These are phyloP conservation scores for Nephrocerus scutellatus DNA, from an alignment of 2,888 invertebrate genomes.

Conservation along the genomic window DNA sequence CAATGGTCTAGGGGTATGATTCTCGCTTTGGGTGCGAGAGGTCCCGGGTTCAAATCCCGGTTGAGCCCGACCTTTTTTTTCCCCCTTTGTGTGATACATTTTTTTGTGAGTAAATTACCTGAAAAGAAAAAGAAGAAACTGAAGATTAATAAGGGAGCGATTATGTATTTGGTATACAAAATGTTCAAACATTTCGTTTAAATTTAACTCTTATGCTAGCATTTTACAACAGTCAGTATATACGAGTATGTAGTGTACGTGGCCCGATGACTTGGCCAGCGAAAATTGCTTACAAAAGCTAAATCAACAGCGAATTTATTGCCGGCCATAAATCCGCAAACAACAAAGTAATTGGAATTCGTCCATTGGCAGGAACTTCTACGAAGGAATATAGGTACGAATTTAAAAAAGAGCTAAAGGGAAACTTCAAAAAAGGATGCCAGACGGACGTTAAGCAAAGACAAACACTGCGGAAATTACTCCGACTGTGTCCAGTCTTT, in stretches of 20 bases:
- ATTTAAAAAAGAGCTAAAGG: constrained; percentile 11
- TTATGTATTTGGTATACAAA: too few species aligned
- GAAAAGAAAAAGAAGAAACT: too few species aligned
- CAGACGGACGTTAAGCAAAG: constrained; percentile 22
- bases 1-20: constrained; percentile 48
- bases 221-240: too few species aligned
- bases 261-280: too few species aligned
- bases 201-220: too few species aligned
- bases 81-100: too few species aligned
- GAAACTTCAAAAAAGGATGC: constrained; percentile 19
- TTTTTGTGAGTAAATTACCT: too few species aligned
- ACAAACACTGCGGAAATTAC: constrained; percentile 20
- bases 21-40: constrained; percentile 48
- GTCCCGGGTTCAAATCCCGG: constrained; percentile 48
- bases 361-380: background rate
- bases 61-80: constrained; percentile 36
- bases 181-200: too few species aligned
- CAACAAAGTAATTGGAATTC: constrained; percentile 11
- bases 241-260: too few species aligned
- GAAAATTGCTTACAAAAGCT: constrained; percentile 20
- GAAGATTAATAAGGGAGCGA: too few species aligned
- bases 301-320: constrained; percentile 22
- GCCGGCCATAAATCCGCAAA: constrained; percentile 21
- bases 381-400: constrained; percentile 10
- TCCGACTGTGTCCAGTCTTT: too few species aligned